Base-by-base conservation (phyloP, 2,113 vertebrate genomes). In the Stictonetta naevosa region DNA sequence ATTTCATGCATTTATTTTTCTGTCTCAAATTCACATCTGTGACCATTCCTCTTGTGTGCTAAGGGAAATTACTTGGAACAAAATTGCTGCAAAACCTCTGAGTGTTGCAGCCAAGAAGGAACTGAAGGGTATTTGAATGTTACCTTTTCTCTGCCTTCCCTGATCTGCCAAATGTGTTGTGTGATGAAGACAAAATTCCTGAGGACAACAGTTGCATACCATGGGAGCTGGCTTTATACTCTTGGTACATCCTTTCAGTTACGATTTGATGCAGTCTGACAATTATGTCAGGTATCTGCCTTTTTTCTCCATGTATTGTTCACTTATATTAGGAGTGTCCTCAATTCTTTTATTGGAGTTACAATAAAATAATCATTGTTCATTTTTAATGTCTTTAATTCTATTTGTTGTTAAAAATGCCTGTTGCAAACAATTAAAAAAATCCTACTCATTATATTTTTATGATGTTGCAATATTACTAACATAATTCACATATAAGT, bases 191-290 rank as follows among this genome's bases (percentile, higher is more conserved):
- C 13, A 75, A 72, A 89, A 40, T 85, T 84, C 16, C 25, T 62
- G 31, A 25, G 10, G 34, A 36, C 0, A 2, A 18, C 17, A 2
- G 10, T 3, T 34, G 34, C 8, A 6, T 6, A 19, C 14, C 40
- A 18, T 29, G 29, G 3, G 2, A 68, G 11, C n/a, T 76, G 63
- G 5, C 50, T 34, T 80, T 69, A 7, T 14, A 17, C 5, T 33
- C 3, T 5, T 11, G 8, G 7, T 28, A 3, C 2, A 9, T 56
- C 6, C 25, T 22, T 80, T 38, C 44, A 22, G 10, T 50, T 86
- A 14, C 10, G 20, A 69, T 76, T 50, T 62, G 20, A 59, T 63
- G 31, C 33, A 69, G 9, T 9, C 13, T 87, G 29, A 73, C 6
- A 71, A 11, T 46, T 85, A 69, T 42, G 31, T 38, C 48, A 62